Evolutionary conservation across 1,140 invertebrate genomes (phyloP), one percentile per base, ranked within the genome.

Genomic region (Eriosoma lanigerum): DNA sequence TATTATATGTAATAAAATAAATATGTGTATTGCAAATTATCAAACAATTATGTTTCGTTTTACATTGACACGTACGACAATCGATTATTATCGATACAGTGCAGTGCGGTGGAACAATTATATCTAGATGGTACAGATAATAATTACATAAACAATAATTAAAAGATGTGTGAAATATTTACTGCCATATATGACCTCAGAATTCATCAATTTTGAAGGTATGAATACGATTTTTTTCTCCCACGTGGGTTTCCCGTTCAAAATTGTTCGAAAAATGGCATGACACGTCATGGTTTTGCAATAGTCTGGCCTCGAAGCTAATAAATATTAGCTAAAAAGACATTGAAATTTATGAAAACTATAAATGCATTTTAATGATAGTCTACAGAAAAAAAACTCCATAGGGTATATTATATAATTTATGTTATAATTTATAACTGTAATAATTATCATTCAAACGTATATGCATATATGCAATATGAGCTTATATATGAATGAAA

Each of bases 261-360:
- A 70, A 48, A 68, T 46, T 26, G 3, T 29, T 70, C 68, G 8
- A 70, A 70, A 70, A 70, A 50, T 29, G 29, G 68, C 1, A 4
- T 32, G 68, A 70, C 68, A 19, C 68, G 46, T 70, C 68, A 70
- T 50, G 46, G 68, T 50, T 50, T 70, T 48, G 68, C 68, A 70
- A 70, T 50, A 70, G 19, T 48, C 12, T 70, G 68, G 17, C 68
- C 68, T 70, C 68, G 68, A 21, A 19, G 44, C 12, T n/a, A 19
- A 50, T 26, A 17, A 70, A 48, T 48, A 70, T 50, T 70, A n/a
- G 21, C 9, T 70, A 29, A 70, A 70, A 8, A 70, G 68, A 70
- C 68, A 70, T 70, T 70, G 68, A 70, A 50, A 70, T 50, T 46
- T 50, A 50, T 70, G 68, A 44, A 70, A 70, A 50, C 46, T 70